A percentile compares a stretch with the other conserved stretches of the same genome.
Evolutionary conservation across 2,797 vertebrate species (phyloP).

Genomic region (Telmatherina bonti): DNA sequence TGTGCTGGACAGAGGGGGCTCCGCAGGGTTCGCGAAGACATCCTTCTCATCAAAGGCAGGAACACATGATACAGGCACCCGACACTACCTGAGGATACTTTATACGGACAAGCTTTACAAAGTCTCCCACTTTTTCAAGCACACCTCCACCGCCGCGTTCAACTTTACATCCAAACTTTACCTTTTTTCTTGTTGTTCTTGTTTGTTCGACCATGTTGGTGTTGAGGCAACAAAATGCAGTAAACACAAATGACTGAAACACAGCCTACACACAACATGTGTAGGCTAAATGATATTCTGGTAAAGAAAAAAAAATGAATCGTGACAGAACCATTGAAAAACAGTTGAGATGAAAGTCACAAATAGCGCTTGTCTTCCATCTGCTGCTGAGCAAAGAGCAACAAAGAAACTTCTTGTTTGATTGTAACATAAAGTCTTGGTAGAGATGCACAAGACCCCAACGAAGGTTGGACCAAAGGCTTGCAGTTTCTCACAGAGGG

Average conservation of each 20-base stretch:
- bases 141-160: neutral
- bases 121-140: neutral
- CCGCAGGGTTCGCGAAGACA: conserved; percentile 39
- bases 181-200: neutral
- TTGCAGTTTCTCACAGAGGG: conserved; percentile 53
- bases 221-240: conserved; percentile 9
- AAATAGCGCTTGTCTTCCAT: neutral
- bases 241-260: conserved; percentile 24
- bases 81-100: conserved; percentile 37
- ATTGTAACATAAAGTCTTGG: neutral
- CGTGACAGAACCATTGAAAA: neutral
- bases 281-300: neutral
- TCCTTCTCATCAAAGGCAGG: conserved; percentile 44
- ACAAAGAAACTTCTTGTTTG: neutral
- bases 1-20: conserved; percentile 27
- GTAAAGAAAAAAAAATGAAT: no score
- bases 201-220: neutral
- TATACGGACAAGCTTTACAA: conserved; percentile 17
- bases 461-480: conserved; percentile 22
- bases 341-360: neutral
- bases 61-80: conserved; percentile 53
- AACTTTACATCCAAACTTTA: conserved; percentile 5
- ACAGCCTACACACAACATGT: conserved; percentile 2
- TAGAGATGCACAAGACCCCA: neutral
- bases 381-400: neutral